Percentiles rank a stretch among this genome's conserved stretches.
phyloP scores from a whole-genome alignment of 2,113 vertebrate genomes.

The Stomatorhinus ivindoensis region DNA sequence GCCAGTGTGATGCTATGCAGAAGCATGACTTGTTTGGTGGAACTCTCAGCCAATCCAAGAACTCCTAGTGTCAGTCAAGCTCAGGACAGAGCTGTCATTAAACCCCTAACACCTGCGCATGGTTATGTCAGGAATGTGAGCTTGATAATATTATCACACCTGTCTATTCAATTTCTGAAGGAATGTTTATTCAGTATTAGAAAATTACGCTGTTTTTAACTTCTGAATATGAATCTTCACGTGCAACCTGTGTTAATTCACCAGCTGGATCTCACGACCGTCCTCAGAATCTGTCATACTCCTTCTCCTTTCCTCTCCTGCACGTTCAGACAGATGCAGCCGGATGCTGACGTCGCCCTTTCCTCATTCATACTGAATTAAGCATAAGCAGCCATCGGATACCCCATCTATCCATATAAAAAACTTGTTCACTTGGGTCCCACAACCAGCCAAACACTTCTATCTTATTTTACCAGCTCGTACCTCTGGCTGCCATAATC shows the following conservation, averaged over 20 bases:
- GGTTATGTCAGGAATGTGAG: not conserved
- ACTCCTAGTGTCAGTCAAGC: not conserved
- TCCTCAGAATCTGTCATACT: not conserved
- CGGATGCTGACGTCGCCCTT: not conserved
- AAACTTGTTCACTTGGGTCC: not conserved
- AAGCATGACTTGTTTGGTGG: not conserved
- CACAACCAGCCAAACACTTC: not conserved
- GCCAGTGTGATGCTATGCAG: not conserved
- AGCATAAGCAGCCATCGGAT: not conserved
- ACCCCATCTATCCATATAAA: not conserved
- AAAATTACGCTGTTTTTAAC: not conserved
- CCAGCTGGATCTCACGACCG: not conserved
- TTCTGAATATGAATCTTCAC: not conserved
- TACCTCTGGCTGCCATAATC: not conserved
- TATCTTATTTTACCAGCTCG: not conserved
- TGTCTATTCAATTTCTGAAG: not conserved
- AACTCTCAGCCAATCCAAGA: not conserved
- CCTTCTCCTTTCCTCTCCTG: not conserved
- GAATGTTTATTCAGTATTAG: not conserved
- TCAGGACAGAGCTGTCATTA: not conserved
- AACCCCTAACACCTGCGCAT: not conserved
- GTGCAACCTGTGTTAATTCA: not conserved
- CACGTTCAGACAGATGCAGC: not conserved
- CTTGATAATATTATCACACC: not conserved
- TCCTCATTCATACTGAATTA: not conserved